Evolutionary conservation across 2,113 vertebrate genomes (phyloP).

Genomic region (Lasiurus cinereus): DNA sequence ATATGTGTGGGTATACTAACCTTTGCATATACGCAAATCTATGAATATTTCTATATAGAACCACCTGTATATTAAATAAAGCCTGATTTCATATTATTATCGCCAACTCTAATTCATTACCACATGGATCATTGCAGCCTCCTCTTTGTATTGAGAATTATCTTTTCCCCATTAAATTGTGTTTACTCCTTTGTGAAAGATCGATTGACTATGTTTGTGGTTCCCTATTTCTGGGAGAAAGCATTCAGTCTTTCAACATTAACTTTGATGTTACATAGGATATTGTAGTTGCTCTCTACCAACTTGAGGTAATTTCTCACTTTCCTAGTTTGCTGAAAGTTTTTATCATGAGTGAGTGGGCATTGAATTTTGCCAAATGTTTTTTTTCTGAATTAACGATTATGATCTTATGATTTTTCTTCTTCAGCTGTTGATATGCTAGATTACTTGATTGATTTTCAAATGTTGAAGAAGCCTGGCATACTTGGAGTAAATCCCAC

Average conservation of each 20-base stretch:
- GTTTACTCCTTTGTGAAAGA: not conserved
- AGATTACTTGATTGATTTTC: not conserved
- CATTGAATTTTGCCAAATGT: not conserved
- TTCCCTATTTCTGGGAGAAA: slow-evolving; percentile 11
- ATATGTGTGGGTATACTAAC: not conserved
- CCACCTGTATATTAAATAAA: not conserved
- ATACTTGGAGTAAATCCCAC: not conserved
- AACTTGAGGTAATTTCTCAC: not conserved
- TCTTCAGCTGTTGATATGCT: not conserved
- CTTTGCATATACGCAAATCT: not conserved
- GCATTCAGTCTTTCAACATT: not conserved
- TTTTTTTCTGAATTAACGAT: not conserved
- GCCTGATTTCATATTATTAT: not conserved
- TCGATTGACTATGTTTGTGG: not conserved
- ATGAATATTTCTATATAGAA: not conserved
- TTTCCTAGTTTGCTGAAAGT: not conserved
- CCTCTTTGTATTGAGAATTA: not conserved
- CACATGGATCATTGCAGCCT: not conserved
- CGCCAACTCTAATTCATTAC: not conserved
- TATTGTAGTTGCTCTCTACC: not conserved
- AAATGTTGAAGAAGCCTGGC: not conserved
- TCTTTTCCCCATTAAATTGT: not conserved
- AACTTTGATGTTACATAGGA: not conserved
- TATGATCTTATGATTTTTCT: not conserved
- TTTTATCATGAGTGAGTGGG: not conserved